These are phyloP conservation scores for Ceratina australensis DNA, from an alignment of 1,140 invertebrate species.

Conservation along the genomic window DNA sequence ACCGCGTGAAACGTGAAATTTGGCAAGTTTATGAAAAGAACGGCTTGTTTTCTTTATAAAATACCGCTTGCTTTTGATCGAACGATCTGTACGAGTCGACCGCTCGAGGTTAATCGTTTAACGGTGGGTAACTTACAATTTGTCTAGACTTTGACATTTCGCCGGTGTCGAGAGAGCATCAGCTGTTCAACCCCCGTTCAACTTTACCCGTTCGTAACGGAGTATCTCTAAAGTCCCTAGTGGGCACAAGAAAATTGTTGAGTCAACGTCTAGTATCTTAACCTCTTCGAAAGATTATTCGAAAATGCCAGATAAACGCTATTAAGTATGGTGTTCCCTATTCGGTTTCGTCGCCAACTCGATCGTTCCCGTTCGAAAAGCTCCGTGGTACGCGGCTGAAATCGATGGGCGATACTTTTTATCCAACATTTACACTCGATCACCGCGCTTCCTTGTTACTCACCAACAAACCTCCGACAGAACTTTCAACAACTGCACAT, in stretches of 20 bases:
- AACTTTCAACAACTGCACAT: neutral
- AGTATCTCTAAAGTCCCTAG: constrained; percentile 70
- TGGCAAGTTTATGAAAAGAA: neutral
- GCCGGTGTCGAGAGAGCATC: constrained; percentile 76
- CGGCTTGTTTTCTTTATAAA: neutral
- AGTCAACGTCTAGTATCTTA: constrained; percentile 70
- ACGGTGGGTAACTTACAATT: constrained; percentile 74
- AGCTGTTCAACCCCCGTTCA: constrained; percentile 75
- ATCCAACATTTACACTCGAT: neutral
- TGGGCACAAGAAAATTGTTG: constrained; percentile 70
- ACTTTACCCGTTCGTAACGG: constrained; percentile 58
- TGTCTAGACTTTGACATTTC: constrained; percentile 79
- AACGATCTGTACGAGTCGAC: neutral
- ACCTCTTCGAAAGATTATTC: constrained; percentile 56
- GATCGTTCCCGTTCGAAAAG: neutral
- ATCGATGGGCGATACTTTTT: too few relatives aligned
- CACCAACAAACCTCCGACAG: constrained; percentile 24
- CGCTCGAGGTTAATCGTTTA: neutral
- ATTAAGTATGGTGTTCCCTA: neutral
- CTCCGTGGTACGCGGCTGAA: neutral
- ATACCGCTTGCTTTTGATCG: too few relatives aligned
- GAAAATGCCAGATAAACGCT: constrained; percentile 10
- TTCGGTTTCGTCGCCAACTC: neutral
- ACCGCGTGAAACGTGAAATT: constrained; percentile 26
- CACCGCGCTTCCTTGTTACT: neutral